Evolutionary conservation across 2,888 invertebrate genomes (phyloP).

Genomic region (Clanis bilineata): DNA sequence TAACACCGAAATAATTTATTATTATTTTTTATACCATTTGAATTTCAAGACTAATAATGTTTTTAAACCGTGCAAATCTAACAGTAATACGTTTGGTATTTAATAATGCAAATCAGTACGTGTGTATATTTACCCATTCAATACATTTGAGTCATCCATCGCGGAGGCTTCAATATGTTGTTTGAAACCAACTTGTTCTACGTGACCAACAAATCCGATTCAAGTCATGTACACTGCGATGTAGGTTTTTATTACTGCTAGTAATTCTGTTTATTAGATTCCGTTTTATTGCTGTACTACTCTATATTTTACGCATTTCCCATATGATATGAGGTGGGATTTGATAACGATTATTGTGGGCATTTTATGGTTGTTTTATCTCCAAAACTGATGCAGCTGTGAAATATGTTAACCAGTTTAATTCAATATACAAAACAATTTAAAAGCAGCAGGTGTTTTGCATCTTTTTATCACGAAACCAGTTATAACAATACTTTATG

Average conservation of each 20-base stretch:
- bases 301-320: background rate
- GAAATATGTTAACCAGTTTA: background rate
- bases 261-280: constrained; percentile 5
- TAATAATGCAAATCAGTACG: constrained; percentile 16
- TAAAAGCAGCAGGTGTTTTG: background rate
- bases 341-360: background rate
- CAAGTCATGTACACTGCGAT: constrained; percentile 10
- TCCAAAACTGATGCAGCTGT: background rate
- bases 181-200: constrained; percentile 19
- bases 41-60: background rate
- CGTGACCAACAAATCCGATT: constrained; percentile 17
- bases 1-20: background rate
- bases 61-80: background rate
- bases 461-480: background rate
- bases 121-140: constrained; percentile 16
- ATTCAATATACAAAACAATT: background rate
- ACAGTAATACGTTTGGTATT: background rate
- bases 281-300: constrained; percentile 1
- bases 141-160: constrained; percentile 20
- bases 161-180: background rate
- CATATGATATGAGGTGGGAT: background rate
- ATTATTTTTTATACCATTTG: no score
- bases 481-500: no score
- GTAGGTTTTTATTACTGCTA: constrained; percentile 10
- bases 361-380: background rate